phyloP scores from a whole-genome alignment of 1,140 invertebrate genomes.

The Cyclina sinensis region DNA sequence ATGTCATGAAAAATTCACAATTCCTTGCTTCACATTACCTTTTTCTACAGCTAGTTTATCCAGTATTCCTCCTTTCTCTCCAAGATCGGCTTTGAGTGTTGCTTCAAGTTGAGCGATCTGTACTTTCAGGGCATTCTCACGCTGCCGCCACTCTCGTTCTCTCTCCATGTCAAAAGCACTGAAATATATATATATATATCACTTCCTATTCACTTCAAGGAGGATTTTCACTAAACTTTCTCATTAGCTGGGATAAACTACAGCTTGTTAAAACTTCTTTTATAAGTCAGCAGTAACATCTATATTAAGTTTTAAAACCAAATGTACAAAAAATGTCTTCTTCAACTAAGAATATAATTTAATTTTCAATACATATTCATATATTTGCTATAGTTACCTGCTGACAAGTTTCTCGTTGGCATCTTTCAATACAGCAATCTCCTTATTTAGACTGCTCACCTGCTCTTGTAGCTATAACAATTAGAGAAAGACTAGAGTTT shows the following conservation, averaged over 20 bases:
- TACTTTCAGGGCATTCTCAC: conserved; percentile 86
- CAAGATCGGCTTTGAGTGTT: conserved; percentile 87
- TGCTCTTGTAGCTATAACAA: conserved; percentile 86
- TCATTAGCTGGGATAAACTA: no score
- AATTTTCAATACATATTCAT: background rate
- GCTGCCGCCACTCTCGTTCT: conserved; percentile 86
- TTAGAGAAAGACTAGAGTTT: no score
- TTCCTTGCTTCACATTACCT: conserved; percentile 75
- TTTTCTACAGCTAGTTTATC: conserved; percentile 85
- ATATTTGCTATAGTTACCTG: conserved; percentile 80
- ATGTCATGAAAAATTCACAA: no score
- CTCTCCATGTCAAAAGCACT: conserved; percentile 87
- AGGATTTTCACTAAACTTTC: no score
- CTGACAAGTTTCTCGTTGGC: conserved; percentile 87
- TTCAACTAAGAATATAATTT: background rate
- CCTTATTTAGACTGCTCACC: conserved; percentile 84
- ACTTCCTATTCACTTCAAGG: no score
- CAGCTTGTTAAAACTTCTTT: no score
- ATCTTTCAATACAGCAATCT: conserved; percentile 87
- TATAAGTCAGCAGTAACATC: no score
- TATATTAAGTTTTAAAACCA: no score
- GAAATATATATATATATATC: conserved; percentile 57
- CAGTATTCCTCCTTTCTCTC: conserved; percentile 86
- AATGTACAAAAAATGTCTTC: no score
- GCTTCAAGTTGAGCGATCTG: conserved; percentile 87